Evolutionary conservation across 2,113 vertebrate genomes (phyloP).

Genomic region (Pelecanus crispus): DNA sequence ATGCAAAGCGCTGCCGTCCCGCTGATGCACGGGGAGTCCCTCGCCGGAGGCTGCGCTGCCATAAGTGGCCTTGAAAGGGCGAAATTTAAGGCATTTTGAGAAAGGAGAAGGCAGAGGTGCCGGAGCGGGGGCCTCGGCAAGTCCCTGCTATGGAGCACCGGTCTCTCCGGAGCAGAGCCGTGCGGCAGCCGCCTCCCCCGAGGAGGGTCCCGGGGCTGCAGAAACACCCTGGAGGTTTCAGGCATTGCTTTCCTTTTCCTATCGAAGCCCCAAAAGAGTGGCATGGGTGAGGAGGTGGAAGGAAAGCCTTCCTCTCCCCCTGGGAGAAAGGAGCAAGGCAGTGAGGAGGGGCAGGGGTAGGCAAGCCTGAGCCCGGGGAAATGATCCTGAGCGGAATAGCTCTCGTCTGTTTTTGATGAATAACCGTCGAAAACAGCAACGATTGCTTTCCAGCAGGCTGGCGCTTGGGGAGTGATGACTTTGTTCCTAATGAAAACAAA

Average conservation of each 20-base stretch:
- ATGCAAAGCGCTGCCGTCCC: fast-evolving
- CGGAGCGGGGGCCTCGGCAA: fast-evolving
- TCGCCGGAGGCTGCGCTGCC: neutral
- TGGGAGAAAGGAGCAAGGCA: neutral
- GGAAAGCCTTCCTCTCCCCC: neutral
- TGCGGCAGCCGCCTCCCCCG: fast-evolving
- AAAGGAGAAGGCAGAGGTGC: neutral
- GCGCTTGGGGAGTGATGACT: neutral
- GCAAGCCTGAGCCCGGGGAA: neutral
- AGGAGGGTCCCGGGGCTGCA: neutral
- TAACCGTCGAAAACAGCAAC: neutral
- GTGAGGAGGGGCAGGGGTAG: neutral
- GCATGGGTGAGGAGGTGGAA: neutral
- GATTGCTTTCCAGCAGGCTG: neutral
- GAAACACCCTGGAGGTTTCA: neutral
- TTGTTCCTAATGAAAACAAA: neutral
- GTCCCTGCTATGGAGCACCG: too few species aligned
- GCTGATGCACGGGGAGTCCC: neutral
- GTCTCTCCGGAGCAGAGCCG: neutral
- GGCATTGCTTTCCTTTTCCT: neutral
- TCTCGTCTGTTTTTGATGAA: neutral
- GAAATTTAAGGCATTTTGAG: neutral
- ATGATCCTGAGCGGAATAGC: neutral
- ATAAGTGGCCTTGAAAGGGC: neutral
- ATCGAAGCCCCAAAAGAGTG: neutral